A percentile compares a stretch with the other conserved stretches of the same genome.
These are phyloP conservation scores for Laticauda laticaudata DNA, from an alignment of 2,113 vertebrate species.

Conservation along the genomic window DNA sequence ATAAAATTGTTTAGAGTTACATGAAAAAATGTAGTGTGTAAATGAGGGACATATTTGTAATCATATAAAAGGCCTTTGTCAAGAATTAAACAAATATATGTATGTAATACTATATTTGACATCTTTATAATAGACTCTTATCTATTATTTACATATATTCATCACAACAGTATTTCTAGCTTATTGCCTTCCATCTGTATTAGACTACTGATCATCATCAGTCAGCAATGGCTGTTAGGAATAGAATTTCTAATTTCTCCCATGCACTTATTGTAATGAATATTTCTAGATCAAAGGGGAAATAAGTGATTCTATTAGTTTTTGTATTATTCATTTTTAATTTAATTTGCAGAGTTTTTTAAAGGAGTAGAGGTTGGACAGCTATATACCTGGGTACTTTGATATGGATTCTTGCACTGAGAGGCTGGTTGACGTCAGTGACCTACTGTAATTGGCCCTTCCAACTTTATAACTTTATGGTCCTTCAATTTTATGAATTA, in stretches of 20 bases:
- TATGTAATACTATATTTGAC: too few relatives aligned
- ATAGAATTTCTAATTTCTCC: not conserved
- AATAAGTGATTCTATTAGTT: not conserved
- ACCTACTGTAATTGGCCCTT: not conserved
- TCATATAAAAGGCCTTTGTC: not conserved
- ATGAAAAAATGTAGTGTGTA: not conserved
- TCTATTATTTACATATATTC: not conserved
- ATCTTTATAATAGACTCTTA: not conserved
- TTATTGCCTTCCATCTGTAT: not conserved
- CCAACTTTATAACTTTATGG: not conserved
- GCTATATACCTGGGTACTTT: not conserved
- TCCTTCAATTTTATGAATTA: not conserved
- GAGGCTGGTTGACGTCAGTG: not conserved
- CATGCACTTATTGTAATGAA: not conserved
- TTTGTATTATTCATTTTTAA: not conserved
- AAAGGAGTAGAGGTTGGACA: not conserved
- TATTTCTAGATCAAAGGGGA: not conserved
- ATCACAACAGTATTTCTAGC: not conserved
- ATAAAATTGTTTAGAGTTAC: not conserved
- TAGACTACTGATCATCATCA: not conserved
- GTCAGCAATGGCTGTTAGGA: not conserved
- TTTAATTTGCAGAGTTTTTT: not conserved
- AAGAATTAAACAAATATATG: not conserved
- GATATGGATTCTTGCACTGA: not conserved
- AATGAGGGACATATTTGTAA: not conserved